These are phyloP conservation scores for Aphelinus certus DNA, from an alignment of 1,140 invertebrate species.

Conservation along the genomic window DNA sequence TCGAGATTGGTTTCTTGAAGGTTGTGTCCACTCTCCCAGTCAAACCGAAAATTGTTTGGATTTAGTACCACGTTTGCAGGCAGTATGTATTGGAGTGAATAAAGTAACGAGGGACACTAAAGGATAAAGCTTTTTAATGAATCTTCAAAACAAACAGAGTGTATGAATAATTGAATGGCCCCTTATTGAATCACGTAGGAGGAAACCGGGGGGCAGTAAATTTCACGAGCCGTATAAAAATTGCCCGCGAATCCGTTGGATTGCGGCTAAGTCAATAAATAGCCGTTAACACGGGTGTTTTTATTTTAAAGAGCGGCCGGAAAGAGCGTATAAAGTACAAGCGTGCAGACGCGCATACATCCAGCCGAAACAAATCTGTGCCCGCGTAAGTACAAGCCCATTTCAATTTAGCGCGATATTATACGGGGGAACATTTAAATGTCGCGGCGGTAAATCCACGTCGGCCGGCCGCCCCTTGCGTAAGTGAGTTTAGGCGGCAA, in stretches of 20 bases:
- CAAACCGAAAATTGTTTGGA: no score
- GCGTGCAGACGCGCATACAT: background rate
- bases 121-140: no score
- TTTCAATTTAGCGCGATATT: conserved; percentile 39
- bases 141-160: no score
- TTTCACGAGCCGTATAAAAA: background rate
- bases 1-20: no score
- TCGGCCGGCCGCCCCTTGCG: conserved; percentile 37
- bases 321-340: background rate
- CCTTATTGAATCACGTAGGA: background rate
- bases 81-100: no score
- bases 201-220: background rate
- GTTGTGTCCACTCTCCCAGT: no score
- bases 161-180: no score
- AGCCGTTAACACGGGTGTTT: background rate
- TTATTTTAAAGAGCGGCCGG: background rate
- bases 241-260: background rate
- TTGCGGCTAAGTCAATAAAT: conserved; percentile 23
- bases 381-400: conserved; percentile 27
- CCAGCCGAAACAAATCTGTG: conserved; percentile 19
- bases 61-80: no score
- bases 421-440: conserved; percentile 41
- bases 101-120: no score
- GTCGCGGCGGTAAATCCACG: conserved; percentile 42
- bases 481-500: conserved; percentile 47